These are phyloP conservation scores for Adelges cooleyi DNA, from an alignment of 1,140 invertebrate genomes.

Conservation along the genomic window DNA sequence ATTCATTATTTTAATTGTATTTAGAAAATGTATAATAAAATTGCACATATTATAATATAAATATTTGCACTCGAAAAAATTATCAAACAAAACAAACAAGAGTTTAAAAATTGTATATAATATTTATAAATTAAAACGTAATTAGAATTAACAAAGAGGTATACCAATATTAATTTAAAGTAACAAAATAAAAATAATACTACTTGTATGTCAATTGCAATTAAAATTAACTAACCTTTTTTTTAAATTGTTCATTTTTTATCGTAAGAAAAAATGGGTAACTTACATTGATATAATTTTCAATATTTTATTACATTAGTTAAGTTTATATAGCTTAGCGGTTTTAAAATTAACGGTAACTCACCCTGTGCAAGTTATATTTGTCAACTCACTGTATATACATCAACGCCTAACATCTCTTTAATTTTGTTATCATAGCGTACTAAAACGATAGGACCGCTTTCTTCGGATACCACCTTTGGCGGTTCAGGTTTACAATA, in stretches of 20 bases:
- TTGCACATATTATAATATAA: constrained; percentile 17
- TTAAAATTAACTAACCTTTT: neutral
- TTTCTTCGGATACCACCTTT: too few relatives aligned
- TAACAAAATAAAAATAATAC: neutral
- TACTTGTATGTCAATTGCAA: neutral
- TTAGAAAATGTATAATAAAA: constrained; percentile 6
- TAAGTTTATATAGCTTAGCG: neutral
- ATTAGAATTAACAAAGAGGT: constrained; percentile 19
- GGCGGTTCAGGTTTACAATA: too few relatives aligned
- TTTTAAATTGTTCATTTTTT: neutral
- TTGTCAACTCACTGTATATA: neutral
- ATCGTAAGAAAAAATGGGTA: neutral
- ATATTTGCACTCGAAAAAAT: constrained; percentile 11
- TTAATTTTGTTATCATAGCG: constrained; percentile 9
- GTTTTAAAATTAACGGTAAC: constrained; percentile 8
- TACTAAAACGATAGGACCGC: neutral
- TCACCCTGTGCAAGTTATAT: neutral
- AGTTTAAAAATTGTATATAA: neutral
- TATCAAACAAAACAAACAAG: constrained; percentile 17
- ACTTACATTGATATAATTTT: neutral
- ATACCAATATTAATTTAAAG: neutral
- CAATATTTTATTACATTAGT: neutral
- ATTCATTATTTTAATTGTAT: constrained; percentile 13
- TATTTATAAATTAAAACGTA: constrained; percentile 8
- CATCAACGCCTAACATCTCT: constrained; percentile 5